Base-by-base conservation (phyloP, 1,140 invertebrate species). In the Neodiprion virginianus region DNA sequence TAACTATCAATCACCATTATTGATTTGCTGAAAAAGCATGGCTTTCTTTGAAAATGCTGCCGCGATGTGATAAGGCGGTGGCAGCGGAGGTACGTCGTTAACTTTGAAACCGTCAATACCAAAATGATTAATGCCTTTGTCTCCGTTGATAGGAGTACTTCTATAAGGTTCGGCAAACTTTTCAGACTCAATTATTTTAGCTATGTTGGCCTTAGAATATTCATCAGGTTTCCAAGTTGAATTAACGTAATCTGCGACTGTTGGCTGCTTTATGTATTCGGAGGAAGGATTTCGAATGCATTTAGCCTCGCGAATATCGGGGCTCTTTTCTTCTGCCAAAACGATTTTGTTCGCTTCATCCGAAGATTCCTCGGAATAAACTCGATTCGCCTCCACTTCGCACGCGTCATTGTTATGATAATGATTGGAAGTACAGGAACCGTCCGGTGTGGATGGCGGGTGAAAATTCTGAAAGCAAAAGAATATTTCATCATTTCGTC, bases 31-130 rank as follows among this genome's bases (percentile, higher is more conserved):
- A 75, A 90, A 88, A 78, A 90, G 80, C 79, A 89, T 78, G 68
- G 92, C 92, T 76, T 93, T 92, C 85, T 92, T 93, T 1, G 92
- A 93, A 80, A 92, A 92, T 7, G 89, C 91, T 7, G 92, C 92
- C 10, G 93, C 93, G 76, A 93, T 92, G 77, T 93, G 92, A 87
- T 93, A 93, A 1, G 93, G 92, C 2, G 93, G 93, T 9, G 93
- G 92, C 21, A 86, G 83, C 7, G 83, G 84, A 12, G 85, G 86
- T 28, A 83, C 72, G 12, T 86, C 85, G 50, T 80, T 84, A 8
- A 79, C 72, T 77, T 79, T 83, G 11, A 77, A 61, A 74, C 12
- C 67, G 1, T 10, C 75, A 72, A 47, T 61, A 5, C 53, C 53
- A 5, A 61, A 28, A 49, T 76, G 77, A 61, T 79, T 76, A 4